A percentile compares a stretch with the other conserved stretches of the same genome.
phyloP scores from a whole-genome alignment of 2,888 invertebrate species.

The Andrena minutula region DNA sequence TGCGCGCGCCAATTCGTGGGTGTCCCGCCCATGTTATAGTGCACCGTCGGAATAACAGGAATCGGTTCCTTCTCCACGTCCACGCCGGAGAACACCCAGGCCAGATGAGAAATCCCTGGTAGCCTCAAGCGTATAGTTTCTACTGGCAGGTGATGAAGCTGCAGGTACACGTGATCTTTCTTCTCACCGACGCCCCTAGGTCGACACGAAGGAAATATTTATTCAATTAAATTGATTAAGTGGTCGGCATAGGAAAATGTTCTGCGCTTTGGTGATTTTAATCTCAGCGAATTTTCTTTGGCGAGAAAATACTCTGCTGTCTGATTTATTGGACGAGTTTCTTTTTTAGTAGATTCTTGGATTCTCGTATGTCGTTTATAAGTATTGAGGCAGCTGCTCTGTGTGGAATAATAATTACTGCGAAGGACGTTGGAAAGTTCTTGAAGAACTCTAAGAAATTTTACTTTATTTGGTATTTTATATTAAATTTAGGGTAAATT shows the following conservation, averaged over 20 bases:
- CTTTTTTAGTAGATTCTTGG: too few relatives aligned
- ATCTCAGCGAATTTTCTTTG: too few relatives aligned
- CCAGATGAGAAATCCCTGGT: conserved; percentile 98
- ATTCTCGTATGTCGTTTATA: too few relatives aligned
- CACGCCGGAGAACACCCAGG: conserved; percentile 99
- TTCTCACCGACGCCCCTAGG: conserved; percentile 95
- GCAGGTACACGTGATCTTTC: conserved; percentile 97
- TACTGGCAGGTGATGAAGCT: conserved; percentile 97
- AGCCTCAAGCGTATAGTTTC: conserved; percentile 93
- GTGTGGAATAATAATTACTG: too few relatives aligned
- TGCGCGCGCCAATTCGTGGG: conserved; percentile 99
- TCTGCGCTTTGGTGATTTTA: too few relatives aligned
- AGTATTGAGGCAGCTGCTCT: too few relatives aligned
- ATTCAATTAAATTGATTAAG: neutral
- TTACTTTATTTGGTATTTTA: too few relatives aligned
- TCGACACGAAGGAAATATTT: conserved; percentile 4
- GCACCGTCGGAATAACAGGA: conserved; percentile 98
- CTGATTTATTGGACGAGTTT: too few relatives aligned
- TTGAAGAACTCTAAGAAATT: too few relatives aligned
- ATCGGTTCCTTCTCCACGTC: conserved; percentile 98
- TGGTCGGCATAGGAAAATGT: neutral
- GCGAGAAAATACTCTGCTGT: too few relatives aligned
- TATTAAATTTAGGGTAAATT: too few relatives aligned
- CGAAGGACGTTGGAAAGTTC: too few relatives aligned
- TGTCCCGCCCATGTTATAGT: conserved; percentile 99